Conservation (phyloP, 1,140 invertebrate genomes). For the Drosophila kohkoa region DNA sequence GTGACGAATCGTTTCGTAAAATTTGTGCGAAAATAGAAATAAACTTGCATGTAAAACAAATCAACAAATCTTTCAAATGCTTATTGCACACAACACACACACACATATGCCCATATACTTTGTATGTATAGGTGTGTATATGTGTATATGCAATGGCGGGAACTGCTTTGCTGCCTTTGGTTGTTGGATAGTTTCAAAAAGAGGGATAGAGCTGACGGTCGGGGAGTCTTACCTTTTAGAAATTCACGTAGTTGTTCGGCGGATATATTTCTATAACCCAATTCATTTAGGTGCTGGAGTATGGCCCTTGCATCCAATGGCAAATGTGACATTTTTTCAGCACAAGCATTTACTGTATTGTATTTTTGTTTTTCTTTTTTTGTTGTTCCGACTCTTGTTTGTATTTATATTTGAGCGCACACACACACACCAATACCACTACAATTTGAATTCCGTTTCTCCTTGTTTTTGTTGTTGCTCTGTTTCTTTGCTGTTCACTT, state of each 20-base stretch:
- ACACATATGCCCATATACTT: slow-evolving; percentile 10
- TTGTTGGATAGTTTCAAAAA: slow-evolving; percentile 9
- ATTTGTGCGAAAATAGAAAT: slow-evolving; percentile 66
- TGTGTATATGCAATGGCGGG: slow-evolving; percentile 50
- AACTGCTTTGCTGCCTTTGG: slow-evolving; percentile 44
- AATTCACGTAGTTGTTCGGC: slow-evolving; percentile 86
- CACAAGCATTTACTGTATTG: slow-evolving; percentile 50
- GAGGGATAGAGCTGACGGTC: not conserved
- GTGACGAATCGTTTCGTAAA: slow-evolving; percentile 72
- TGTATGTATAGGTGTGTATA: slow-evolving; percentile 14
- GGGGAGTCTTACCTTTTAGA: slow-evolving; percentile 84
- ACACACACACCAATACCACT: slow-evolving; percentile 36
- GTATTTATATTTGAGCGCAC: slow-evolving; percentile 53
- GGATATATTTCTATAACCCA: slow-evolving; percentile 86
- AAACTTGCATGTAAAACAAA: slow-evolving; percentile 61
- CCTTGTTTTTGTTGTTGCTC: slow-evolving; percentile 53
- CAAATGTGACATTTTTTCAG: slow-evolving; percentile 83
- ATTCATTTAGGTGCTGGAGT: slow-evolving; percentile 85
- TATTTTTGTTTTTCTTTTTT: slow-evolving; percentile 26
- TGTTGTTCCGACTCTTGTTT: slow-evolving; percentile 55
- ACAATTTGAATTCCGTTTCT: slow-evolving; percentile 59
- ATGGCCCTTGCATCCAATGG: slow-evolving; percentile 85
- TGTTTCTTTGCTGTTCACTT: slow-evolving; percentile 56
- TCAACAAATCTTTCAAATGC: slow-evolving; percentile 37
- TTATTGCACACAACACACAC: slow-evolving; percentile 42